Conservation (phyloP, 2,797 vertebrate genomes). For the Trachops cirrhosus region DNA sequence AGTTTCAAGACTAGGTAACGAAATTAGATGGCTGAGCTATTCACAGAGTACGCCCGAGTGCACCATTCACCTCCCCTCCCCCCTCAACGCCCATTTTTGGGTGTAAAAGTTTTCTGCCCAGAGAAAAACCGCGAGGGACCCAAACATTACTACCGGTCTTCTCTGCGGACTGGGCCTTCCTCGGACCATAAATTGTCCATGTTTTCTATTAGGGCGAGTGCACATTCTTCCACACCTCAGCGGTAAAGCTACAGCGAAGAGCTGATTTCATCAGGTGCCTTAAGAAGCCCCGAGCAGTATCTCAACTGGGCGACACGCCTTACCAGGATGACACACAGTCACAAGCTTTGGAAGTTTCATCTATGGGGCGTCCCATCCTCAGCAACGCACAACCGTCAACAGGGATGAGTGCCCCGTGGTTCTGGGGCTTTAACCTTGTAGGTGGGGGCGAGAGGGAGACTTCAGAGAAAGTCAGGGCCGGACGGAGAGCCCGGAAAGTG, state of each 20-base stretch:
- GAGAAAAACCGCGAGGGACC: background rate
- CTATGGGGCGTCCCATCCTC: fast-evolving
- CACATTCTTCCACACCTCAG: background rate
- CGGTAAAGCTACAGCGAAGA: background rate
- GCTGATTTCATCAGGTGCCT: background rate
- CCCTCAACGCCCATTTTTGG: background rate
- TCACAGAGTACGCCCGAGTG: background rate
- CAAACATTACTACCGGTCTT: background rate
- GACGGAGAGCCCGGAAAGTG: fast-evolving
- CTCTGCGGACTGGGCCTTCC: background rate
- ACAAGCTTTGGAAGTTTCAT: fast-evolving
- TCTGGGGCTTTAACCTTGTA: background rate
- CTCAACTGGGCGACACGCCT: background rate
- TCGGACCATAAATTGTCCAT: background rate
- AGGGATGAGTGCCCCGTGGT: background rate
- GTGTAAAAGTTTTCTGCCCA: background rate
- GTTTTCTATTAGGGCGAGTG: background rate
- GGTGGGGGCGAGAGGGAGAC: fast-evolving
- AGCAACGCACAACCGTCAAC: too few species aligned
- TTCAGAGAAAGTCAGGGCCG: too few species aligned
- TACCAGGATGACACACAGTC: fast-evolving
- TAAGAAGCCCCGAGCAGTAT: background rate
- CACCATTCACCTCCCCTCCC: background rate
- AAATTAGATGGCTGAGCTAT: background rate
- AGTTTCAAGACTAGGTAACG: conserved; percentile 31